A percentile compares a stretch with the other conserved stretches of the same genome.
Conservation (phyloP, 2,797 vertebrate species). For the Periparus ater region DNA sequence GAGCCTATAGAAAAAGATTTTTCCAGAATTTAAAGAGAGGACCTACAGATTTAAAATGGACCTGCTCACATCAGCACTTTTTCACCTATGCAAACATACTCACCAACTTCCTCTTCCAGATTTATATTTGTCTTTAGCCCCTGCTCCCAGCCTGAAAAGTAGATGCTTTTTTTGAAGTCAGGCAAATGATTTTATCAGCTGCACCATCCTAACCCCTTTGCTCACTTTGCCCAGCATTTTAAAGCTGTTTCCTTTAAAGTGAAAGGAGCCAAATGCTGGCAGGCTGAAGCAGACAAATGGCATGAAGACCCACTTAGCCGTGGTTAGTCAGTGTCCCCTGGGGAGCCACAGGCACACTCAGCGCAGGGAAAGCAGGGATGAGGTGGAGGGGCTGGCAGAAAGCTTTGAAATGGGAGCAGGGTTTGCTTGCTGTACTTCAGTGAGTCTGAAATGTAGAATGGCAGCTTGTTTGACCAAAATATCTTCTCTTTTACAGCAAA, state of each 20-base stretch:
- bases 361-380: background rate
- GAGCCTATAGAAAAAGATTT: background rate
- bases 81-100: background rate
- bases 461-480: constrained; percentile 18
- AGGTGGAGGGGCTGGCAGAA: background rate
- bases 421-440: background rate
- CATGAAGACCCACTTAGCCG: background rate
- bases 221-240: background rate
- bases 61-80: background rate
- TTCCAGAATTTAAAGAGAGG: background rate
- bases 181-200: background rate
- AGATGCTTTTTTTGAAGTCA: background rate
- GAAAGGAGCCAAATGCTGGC: background rate
- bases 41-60: background rate
- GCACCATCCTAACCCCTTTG: fast-evolving
- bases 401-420: background rate
- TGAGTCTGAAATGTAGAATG: background rate
- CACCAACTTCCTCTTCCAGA: background rate
- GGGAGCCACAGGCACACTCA: background rate
- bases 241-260: constrained; percentile 3
- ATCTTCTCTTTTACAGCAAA: constrained; percentile 85
- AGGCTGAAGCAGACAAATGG: background rate
- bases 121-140: background rate
- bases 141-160: background rate
- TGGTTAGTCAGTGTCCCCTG: background rate